Evolutionary conservation across 2,113 vertebrate genomes (phyloP).

Genomic region (Cervus canadensis): DNA sequence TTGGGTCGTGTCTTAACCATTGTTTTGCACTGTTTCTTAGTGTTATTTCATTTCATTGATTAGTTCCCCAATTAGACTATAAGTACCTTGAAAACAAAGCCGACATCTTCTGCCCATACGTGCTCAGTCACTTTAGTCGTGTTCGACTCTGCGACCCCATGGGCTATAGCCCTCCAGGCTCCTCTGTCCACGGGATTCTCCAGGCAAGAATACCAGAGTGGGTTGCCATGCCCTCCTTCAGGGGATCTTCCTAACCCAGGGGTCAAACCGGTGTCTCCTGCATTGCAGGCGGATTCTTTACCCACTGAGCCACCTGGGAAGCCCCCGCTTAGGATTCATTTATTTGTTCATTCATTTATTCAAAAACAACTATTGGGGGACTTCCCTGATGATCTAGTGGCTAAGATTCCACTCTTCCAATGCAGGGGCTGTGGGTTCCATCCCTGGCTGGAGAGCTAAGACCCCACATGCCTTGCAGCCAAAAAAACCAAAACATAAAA

Average conservation of each 20-base stretch:
- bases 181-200: neutral
- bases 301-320: neutral
- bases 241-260: neutral
- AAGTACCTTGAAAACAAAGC: neutral
- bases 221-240: neutral
- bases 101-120: neutral
- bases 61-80: neutral
- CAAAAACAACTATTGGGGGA: neutral
- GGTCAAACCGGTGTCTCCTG: neutral
- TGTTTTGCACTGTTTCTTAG: neutral
- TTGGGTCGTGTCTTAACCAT: neutral
- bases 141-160: neutral
- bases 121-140: neutral
- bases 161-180: neutral
- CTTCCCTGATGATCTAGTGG: neutral
- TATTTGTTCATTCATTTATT: neutral
- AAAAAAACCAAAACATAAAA: neutral
- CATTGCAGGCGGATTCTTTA: neutral
- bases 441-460: neutral
- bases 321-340: neutral
- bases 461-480: neutral
- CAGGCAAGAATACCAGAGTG: neutral
- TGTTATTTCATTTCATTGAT: neutral
- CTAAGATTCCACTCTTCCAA: neutral
- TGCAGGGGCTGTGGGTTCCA: neutral